Percentiles rank a stretch among this genome's conserved stretches.
Conservation (phyloP, 2,113 vertebrate species). For the Scalopus aquaticus region DNA sequence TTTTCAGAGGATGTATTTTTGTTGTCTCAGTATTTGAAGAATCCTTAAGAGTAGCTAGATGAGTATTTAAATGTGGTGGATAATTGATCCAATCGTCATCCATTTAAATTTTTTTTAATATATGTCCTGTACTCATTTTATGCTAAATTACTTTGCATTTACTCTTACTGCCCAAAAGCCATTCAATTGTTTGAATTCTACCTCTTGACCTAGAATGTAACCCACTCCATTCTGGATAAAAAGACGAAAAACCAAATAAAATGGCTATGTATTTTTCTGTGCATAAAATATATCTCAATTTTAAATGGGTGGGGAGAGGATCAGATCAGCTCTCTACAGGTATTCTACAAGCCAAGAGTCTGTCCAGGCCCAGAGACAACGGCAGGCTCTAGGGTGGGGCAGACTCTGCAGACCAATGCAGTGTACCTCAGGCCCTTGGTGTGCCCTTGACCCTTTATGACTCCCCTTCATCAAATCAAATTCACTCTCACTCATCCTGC, state of each 20-base stretch:
- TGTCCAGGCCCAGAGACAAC: neutral
- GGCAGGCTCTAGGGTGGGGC: too few species aligned
- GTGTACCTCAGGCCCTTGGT: neutral
- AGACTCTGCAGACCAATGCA: neutral
- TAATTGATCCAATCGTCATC: neutral
- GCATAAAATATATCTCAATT: neutral
- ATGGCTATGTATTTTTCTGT: neutral
- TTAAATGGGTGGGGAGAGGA: neutral
- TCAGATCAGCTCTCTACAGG: neutral
- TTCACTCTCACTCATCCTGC: neutral
- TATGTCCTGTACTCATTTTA: neutral
- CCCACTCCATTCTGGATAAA: neutral
- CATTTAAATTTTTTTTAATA: neutral
- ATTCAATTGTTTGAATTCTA: neutral
- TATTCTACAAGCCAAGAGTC: neutral
- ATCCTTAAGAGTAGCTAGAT: neutral
- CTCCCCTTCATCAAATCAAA: neutral
- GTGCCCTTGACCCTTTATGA: neutral
- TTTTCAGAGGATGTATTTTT: neutral
- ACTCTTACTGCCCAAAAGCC: neutral
- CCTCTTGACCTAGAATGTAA: neutral
- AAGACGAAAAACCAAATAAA: neutral
- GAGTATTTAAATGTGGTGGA: constrained; percentile 1
- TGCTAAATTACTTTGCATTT: neutral
- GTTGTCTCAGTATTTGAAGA: neutral